Evolutionary conservation across 2,113 vertebrate genomes (phyloP).

Genomic region (Elanus axillaris): DNA sequence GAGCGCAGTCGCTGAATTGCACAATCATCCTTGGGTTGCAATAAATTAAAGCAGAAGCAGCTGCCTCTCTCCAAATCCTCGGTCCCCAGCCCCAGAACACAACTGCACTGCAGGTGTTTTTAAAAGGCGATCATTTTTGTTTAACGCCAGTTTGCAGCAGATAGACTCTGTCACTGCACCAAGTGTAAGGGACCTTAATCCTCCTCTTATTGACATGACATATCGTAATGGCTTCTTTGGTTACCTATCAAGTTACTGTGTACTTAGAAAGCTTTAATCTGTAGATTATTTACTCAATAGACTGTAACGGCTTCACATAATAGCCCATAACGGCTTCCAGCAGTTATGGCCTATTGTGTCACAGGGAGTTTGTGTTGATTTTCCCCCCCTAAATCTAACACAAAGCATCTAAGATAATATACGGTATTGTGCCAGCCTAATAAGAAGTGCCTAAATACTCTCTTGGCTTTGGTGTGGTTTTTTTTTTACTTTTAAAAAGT

Average conservation of each 20-base stretch:
- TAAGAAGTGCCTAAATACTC: background rate
- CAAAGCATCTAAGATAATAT: background rate
- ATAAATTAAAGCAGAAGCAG: background rate
- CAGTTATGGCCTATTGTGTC: background rate
- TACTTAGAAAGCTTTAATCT: conserved; percentile 55
- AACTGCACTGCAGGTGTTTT: background rate
- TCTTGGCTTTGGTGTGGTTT: background rate
- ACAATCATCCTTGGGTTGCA: background rate
- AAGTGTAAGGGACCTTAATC: conserved; percentile 4
- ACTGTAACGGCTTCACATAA: background rate
- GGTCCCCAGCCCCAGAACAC: background rate
- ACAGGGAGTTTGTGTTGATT: background rate
- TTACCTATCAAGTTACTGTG: conserved; percentile 40
- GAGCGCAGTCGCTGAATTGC: accelerated
- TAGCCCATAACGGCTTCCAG: background rate
- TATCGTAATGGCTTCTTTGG: conserved; percentile 3
- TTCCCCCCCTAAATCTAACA: background rate
- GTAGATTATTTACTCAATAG: conserved; percentile 60
- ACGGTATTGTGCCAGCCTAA: background rate
- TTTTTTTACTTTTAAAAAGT: background rate
- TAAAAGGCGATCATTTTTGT: background rate
- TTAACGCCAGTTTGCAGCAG: background rate
- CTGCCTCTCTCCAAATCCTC: background rate
- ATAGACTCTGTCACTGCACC: background rate
- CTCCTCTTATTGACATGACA: conserved; percentile 34